Conservation (phyloP, 2,888 invertebrate genomes). For the Trilocha varians region DNA sequence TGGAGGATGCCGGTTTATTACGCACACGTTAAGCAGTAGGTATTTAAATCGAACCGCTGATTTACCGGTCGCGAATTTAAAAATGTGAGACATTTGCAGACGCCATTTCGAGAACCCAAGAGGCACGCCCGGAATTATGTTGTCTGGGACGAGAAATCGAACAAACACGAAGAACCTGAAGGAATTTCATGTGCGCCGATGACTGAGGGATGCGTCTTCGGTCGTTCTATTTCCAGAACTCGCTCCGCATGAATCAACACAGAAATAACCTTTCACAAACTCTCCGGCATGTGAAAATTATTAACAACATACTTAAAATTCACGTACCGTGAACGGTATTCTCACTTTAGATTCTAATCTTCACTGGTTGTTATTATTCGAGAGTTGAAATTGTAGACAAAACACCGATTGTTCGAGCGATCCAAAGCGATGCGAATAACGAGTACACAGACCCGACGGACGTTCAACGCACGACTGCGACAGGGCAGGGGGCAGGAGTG, state of each 20-base stretch:
- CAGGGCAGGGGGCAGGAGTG: conserved; percentile 23
- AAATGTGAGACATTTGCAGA: conserved; percentile 54
- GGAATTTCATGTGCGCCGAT: conserved; percentile 44
- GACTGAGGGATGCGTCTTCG: conserved; percentile 60
- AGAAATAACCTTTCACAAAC: conserved; percentile 71
- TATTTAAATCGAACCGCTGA: conserved; percentile 28
- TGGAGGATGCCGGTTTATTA: conserved; percentile 26
- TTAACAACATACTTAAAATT: conserved; percentile 46
- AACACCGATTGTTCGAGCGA: conserved; percentile 40
- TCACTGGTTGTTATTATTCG: conserved; percentile 42
- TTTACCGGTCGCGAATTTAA: conserved; percentile 68
- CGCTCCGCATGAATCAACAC: conserved; percentile 72
- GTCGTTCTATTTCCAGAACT: conserved; percentile 69
- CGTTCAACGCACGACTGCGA: conserved; percentile 64
- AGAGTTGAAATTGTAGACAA: conserved; percentile 53
- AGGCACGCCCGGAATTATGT: conserved; percentile 57
- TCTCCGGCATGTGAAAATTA: conserved; percentile 55
- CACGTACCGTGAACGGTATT: conserved; percentile 68
- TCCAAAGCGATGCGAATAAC: conserved; percentile 38
- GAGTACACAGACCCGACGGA: conserved; percentile 47
- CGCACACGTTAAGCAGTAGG: conserved; percentile 16
- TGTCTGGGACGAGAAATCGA: conserved; percentile 8
- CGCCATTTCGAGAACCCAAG: conserved; percentile 61
- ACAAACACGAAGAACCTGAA: conserved; percentile 27
- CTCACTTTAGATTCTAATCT: conserved; percentile 57